Evolutionary conservation across 2,888 invertebrate species (phyloP).

Genomic region (Torymus tubicola): DNA sequence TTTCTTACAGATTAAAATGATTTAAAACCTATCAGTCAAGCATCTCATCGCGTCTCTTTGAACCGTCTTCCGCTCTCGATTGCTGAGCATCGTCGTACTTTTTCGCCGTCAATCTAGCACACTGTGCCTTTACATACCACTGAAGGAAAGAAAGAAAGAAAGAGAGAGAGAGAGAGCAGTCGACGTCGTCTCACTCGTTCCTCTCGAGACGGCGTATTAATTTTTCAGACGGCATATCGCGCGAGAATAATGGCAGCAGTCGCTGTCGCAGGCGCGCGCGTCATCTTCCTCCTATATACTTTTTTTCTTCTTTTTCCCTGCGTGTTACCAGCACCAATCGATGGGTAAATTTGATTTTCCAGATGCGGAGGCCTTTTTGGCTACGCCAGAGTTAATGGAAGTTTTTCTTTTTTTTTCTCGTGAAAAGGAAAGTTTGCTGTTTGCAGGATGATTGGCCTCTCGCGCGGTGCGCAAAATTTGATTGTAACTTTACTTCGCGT

Average conservation of each 20-base stretch:
- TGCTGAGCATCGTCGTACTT: constrained; percentile 8
- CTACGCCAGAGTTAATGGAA: constrained; percentile 28
- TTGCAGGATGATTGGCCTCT: too few species aligned
- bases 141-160: too few species aligned
- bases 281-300: too few species aligned
- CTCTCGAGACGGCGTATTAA: background rate
- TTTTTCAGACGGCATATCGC: background rate
- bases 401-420: constrained; percentile 33
- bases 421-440: constrained; percentile 4
- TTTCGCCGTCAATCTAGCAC: constrained; percentile 29
- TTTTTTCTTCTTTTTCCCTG: too few species aligned
- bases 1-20: constrained; percentile 35
- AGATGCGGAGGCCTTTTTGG: background rate
- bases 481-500: too few species aligned
- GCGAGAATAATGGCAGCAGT: background rate
- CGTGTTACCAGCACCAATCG: too few species aligned
- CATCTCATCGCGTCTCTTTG: background rate
- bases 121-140: constrained; percentile 18
- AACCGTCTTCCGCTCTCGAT: background rate
- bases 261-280: too few species aligned
- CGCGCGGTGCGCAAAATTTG: too few species aligned
- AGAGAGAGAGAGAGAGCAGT: background rate
- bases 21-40: constrained; percentile 22
- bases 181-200: background rate
- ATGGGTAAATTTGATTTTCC: constrained; percentile 15